Evolutionary conservation across 2,888 invertebrate genomes (phyloP), one percentile per base, ranked within the genome.

Genomic region (Pristionchus fissidentatus): DNA sequence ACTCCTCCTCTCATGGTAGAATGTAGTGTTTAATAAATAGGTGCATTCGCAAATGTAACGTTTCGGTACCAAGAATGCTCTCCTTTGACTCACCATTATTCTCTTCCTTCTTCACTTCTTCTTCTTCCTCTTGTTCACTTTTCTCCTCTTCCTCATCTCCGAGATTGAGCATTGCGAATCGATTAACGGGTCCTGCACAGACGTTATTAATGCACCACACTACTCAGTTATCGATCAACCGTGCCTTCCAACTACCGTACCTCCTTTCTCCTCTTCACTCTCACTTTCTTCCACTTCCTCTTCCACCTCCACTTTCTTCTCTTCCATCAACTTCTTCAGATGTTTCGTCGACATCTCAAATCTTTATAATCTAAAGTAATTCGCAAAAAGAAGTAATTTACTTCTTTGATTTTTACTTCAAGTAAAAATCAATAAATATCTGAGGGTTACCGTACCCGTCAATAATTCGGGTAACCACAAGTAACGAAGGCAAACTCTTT

Each of bases 281-380:
- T 73, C 82, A 80, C 84, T 73, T 60, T 70, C 66, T 86, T 86
- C 46, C 85, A 86, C 73, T 87, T 81, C 62, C 85, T 84, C 22
- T 86, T 75, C 29, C n/a, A 55, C 55, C 38, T 85, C 84, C 41
- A 78, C 60, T 73, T 87, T 87, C 41, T 87, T 83, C 70, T 87
- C 87, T 62, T 87, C 81, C 55, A 87, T 84, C 22, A 88, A 73
- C 29, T 87, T 85, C 13, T 88, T 86, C 26, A 89, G 83, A 84
- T 90, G 89, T 62, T 89, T 89, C 79, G 87, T 87, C 1, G 90
- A 90, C 90, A 90, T 89, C 84, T 75, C 22, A 81, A 46, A 13
- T 3, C 13, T n/a, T n/a, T 15, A 57, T 38, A 26, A 15, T 79
- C n/a, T n/a, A n/a, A n/a, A n/a, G n/a, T n/a, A n/a, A n/a, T n/a